Conservation (phyloP, 2,113 vertebrate genomes). For the Salvelinus alpinus region DNA sequence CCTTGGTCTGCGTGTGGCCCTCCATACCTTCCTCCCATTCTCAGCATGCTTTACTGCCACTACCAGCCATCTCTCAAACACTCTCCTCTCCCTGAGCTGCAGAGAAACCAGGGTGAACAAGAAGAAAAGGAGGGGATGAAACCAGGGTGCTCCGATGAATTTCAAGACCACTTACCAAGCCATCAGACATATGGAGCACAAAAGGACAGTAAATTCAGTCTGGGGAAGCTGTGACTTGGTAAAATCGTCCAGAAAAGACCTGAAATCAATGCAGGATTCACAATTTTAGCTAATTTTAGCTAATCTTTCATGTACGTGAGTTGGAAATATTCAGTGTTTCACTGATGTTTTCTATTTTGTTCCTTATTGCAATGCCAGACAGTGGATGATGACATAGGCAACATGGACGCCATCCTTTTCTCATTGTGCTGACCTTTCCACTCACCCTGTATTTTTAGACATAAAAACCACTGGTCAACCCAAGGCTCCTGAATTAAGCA, state of each 20-base stretch:
- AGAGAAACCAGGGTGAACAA: conserved; percentile 31
- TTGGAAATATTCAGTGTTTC: conserved; percentile 4
- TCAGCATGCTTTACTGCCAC: conserved; percentile 42
- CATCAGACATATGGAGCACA: conserved; percentile 41
- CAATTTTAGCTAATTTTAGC: too few relatives aligned
- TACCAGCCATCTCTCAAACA: conserved; percentile 50
- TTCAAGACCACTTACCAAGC: conserved; percentile 58
- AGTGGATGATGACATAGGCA: too few relatives aligned
- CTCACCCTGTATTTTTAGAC: too few relatives aligned
- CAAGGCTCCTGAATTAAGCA: too few relatives aligned
- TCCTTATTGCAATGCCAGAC: too few relatives aligned
- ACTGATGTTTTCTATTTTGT: too few relatives aligned
- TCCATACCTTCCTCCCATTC: conserved; percentile 31
- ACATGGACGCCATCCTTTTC: too few relatives aligned
- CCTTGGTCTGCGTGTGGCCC: neutral
- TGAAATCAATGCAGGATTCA: too few relatives aligned
- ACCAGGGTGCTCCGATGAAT: conserved; percentile 51
- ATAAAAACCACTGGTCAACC: too few relatives aligned
- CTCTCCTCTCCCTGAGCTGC: conserved; percentile 40
- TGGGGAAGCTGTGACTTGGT: conserved; percentile 21
- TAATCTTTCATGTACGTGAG: too few relatives aligned
- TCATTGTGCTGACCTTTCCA: neutral
- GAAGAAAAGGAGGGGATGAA: neutral
- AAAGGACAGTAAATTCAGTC: conserved; percentile 48
- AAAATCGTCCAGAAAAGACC: too few relatives aligned